Conservation (phyloP, 1,140 invertebrate species). For the Heliconius congener region DNA sequence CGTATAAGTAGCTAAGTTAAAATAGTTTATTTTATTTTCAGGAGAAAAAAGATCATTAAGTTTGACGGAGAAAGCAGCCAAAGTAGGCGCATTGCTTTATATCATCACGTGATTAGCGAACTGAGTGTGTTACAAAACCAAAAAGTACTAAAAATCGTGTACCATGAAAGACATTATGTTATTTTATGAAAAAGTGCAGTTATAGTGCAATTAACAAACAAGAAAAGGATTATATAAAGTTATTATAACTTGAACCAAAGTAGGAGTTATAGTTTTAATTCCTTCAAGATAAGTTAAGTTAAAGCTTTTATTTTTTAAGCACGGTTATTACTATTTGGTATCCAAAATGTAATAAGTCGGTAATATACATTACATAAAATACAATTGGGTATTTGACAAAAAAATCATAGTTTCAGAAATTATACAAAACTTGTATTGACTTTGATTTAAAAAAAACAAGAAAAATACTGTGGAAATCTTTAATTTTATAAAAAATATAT, state of each 20-base stretch:
- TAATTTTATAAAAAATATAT: background rate
- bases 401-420: background rate
- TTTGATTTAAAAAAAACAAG: too few species aligned
- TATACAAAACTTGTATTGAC: background rate
- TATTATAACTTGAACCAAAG: constrained; percentile 48
- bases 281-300: constrained; percentile 26
- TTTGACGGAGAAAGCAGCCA: background rate
- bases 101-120: background rate
- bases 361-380: constrained; percentile 16
- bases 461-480: background rate
- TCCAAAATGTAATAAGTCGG: constrained; percentile 43
- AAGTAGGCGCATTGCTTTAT: background rate
- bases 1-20: background rate
- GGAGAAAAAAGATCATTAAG: background rate
- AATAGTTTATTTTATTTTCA: background rate
- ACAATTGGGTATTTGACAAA: constrained; percentile 23
- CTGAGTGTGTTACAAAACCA: constrained; percentile 10
- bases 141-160: constrained; percentile 1
- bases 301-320: constrained; percentile 17
- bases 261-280: constrained; percentile 32
- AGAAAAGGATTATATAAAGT: background rate
- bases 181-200: background rate
- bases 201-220: background rate
- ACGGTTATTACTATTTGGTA: constrained; percentile 41
- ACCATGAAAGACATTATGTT: background rate